Conservation (phyloP, 1,140 invertebrate species). For the Orchesella cincta region DNA sequence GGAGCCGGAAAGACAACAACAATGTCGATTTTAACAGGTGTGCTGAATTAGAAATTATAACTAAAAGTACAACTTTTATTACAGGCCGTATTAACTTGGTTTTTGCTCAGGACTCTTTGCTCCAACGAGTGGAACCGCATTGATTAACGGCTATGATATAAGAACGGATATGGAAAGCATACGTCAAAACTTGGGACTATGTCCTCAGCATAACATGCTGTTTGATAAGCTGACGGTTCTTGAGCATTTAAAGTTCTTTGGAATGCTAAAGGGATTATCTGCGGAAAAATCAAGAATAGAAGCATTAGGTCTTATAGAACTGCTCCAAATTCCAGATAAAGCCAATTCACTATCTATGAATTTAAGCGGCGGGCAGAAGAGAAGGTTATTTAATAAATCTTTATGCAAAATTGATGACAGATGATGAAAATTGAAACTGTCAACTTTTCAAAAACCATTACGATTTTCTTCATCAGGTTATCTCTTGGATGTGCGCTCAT, state of each 20-base stretch:
- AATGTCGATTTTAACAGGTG: slow-evolving; percentile 52
- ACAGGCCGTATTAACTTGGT: neutral
- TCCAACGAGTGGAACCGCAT: slow-evolving; percentile 68
- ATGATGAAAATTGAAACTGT: neutral
- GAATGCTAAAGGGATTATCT: slow-evolving; percentile 62
- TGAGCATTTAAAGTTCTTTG: slow-evolving; percentile 88
- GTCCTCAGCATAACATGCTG: slow-evolving; percentile 93
- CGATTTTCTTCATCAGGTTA: too few relatives aligned
- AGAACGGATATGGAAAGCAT: slow-evolving; percentile 63
- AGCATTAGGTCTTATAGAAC: slow-evolving; percentile 53
- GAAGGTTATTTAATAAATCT: slow-evolving; percentile 55
- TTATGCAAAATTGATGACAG: neutral
- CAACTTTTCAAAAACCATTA: neutral
- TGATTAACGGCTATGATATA: slow-evolving; percentile 71
- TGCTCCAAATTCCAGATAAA: slow-evolving; percentile 61
- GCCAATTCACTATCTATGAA: slow-evolving; percentile 55
- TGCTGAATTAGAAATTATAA: neutral
- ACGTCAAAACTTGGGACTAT: slow-evolving; percentile 75
- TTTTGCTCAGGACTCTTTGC: slow-evolving; percentile 65
- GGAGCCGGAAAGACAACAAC: slow-evolving; percentile 63
- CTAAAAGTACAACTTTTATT: neutral
- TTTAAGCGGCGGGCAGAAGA: slow-evolving; percentile 63
- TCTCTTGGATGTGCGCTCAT: slow-evolving; percentile 61
- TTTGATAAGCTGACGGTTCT: slow-evolving; percentile 85
- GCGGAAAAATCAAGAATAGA: slow-evolving; percentile 54